These are phyloP conservation scores for Meandrusa payeni DNA, from an alignment of 2,888 invertebrate species.

Conservation along the genomic window DNA sequence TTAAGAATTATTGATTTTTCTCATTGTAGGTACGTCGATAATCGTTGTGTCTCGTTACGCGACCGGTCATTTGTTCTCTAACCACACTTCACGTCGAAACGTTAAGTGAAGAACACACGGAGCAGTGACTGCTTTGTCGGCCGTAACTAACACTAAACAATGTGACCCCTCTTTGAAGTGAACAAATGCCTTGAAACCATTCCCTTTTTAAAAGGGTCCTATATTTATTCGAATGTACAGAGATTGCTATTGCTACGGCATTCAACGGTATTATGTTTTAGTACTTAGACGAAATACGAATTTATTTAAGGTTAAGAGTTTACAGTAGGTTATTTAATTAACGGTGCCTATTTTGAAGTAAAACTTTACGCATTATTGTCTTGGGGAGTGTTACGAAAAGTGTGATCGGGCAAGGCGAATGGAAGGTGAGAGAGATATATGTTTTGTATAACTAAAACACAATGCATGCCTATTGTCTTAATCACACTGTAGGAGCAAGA, in stretches of 20 bases:
- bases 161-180: constrained; percentile 45
- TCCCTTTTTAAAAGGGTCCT: constrained; percentile 42
- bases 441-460: too few relatives aligned
- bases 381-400: too few relatives aligned
- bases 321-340: too few relatives aligned
- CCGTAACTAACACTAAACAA: constrained; percentile 34
- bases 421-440: too few relatives aligned
- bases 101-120: constrained; percentile 55
- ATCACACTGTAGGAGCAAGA: too few relatives aligned
- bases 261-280: neutral
- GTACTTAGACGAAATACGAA: neutral
- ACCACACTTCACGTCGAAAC: constrained; percentile 48
- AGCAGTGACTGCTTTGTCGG: constrained; percentile 44
- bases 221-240: constrained; percentile 46
- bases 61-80: constrained; percentile 14
- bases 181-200: constrained; percentile 29
- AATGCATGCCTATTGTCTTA: too few relatives aligned
- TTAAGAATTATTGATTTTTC: constrained; percentile 50
- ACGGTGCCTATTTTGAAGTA: too few relatives aligned
- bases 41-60: constrained; percentile 41
- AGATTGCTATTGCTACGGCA: neutral
- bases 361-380: too few relatives aligned
- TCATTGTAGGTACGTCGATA: constrained; percentile 49
- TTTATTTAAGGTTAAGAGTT: too few relatives aligned
- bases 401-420: too few relatives aligned